phyloP scores from a whole-genome alignment of 2,888 invertebrate genomes.

The Synergus gifuensis region DNA sequence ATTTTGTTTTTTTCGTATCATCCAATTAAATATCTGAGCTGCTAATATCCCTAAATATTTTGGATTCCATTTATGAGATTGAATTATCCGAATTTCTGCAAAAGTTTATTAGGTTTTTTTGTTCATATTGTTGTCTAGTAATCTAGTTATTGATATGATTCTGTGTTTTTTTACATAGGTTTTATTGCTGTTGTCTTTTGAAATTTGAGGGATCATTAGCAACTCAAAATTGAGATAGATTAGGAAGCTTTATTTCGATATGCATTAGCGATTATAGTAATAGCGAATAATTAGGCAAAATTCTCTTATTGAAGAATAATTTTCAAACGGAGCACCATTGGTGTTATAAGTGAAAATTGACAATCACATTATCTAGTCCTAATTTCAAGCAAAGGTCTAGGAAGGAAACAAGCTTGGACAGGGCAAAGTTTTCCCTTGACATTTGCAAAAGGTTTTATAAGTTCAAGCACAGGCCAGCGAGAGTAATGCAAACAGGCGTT shows the following conservation, averaged over 20 bases:
- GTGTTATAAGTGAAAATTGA: background rate
- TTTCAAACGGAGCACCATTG: background rate
- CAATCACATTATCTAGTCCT: slow-evolving; percentile 34
- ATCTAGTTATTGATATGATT: background rate
- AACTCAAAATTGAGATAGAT: slow-evolving; percentile 32
- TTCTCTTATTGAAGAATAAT: background rate
- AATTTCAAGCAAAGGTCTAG: slow-evolving; percentile 24
- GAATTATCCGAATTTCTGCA: background rate
- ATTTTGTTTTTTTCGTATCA: background rate
- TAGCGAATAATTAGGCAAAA: background rate
- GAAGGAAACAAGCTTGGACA: slow-evolving; percentile 29
- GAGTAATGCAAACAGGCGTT: slow-evolving; percentile 23
- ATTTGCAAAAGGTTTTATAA: slow-evolving; percentile 30
- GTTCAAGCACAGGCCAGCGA: slow-evolving; percentile 38
- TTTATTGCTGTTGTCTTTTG: background rate
- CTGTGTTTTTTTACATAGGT: background rate
- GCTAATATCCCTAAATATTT: slow-evolving; percentile 1
- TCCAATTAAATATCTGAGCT: slow-evolving; percentile 8
- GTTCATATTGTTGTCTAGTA: background rate
- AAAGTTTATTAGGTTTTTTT: background rate
- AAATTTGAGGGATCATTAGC: background rate
- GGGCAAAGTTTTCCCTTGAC: slow-evolving; percentile 23
- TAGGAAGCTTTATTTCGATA: slow-evolving; percentile 22
- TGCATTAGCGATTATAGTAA: slow-evolving; percentile 34
- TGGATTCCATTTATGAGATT: background rate